Evolutionary conservation across 2,888 invertebrate genomes (phyloP).

Genomic region (Oeneis ivallda): DNA sequence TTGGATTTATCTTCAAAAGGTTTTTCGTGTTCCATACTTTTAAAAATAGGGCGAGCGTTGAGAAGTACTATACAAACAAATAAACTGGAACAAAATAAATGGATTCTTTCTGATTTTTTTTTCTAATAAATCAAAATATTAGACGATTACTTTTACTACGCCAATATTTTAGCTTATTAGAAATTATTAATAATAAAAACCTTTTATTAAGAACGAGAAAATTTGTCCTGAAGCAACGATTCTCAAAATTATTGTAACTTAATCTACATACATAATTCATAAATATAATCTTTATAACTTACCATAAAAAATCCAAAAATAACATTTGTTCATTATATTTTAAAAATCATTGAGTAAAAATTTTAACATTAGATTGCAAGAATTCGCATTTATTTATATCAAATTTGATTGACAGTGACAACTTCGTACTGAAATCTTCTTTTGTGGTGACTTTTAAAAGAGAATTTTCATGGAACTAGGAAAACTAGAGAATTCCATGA

Average conservation of each 20-base stretch:
- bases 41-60: slow-evolving; percentile 63
- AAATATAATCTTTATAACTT: slow-evolving; percentile 24
- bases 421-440: slow-evolving; percentile 1
- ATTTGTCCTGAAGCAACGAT: no score
- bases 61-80: slow-evolving; percentile 66
- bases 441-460: slow-evolving; percentile 5
- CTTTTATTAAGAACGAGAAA: no score
- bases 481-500: no score
- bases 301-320: slow-evolving; percentile 73
- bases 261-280: no score
- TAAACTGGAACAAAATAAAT: slow-evolving; percentile 54
- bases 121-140: no score
- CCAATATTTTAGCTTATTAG: neutral
- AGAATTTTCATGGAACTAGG: no score
- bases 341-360: slow-evolving; percentile 38
- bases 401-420: slow-evolving; percentile 15
- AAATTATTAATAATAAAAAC: no score
- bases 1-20: slow-evolving; percentile 21
- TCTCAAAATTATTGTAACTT: no score
- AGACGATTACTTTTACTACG: no score
- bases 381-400: slow-evolving; percentile 16
- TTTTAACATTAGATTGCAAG: slow-evolving; percentile 28
- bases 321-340: slow-evolving; percentile 63
- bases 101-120: neutral
- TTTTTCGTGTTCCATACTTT: slow-evolving; percentile 55